phyloP scores from a whole-genome alignment of 1,140 invertebrate species.

The Drepana arcuata region DNA sequence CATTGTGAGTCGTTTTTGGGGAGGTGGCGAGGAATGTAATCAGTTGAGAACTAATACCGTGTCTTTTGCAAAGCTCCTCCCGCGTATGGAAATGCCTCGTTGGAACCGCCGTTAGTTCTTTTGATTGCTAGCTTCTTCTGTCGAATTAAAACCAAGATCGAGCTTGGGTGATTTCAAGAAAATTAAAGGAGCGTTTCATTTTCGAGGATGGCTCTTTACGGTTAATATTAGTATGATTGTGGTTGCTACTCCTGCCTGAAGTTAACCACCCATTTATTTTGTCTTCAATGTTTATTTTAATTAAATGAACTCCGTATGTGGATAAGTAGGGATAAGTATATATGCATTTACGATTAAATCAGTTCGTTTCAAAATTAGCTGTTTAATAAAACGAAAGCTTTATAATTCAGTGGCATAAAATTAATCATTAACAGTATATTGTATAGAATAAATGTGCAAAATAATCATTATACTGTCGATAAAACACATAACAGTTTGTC shows the following conservation, averaged over 20 bases:
- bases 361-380: no score
- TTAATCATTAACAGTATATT: no score
- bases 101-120: slow-evolving; percentile 60
- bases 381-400: no score
- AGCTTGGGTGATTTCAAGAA: slow-evolving; percentile 47
- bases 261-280: slow-evolving; percentile 33
- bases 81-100: slow-evolving; percentile 65
- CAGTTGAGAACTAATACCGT: slow-evolving; percentile 63
- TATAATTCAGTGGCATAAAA: no score
- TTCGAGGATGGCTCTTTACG: slow-evolving; percentile 42
- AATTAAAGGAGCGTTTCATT: slow-evolving; percentile 61
- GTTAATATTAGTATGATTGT: slow-evolving; percentile 58
- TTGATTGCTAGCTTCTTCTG: slow-evolving; percentile 57
- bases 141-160: slow-evolving; percentile 59
- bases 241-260: slow-evolving; percentile 24
- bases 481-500: no score
- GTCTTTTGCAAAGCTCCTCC: slow-evolving; percentile 49
- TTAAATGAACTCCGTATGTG: slow-evolving; percentile 40
- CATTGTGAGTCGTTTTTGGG: slow-evolving; percentile 50
- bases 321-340: no score
- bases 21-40: slow-evolving; percentile 57
- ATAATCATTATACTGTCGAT: no score
- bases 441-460: no score
- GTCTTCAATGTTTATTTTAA: slow-evolving; percentile 42
- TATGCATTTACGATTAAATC: no score